phyloP scores from a whole-genome alignment of 2,113 vertebrate species.

The Cyanoramphus novaezelandiae region DNA sequence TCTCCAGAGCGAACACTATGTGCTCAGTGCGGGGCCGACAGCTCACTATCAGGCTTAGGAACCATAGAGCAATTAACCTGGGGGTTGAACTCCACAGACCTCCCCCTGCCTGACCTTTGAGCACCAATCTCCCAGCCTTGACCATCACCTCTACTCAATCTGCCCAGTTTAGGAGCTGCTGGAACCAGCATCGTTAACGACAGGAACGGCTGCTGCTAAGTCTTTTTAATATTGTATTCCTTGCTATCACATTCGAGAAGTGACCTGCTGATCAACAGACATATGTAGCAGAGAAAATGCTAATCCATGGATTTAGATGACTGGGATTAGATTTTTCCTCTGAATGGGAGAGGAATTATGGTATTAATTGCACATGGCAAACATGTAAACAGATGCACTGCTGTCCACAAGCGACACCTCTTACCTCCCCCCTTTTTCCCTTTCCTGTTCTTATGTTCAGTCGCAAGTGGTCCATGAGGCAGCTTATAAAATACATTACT shows the following conservation, averaged over 20 bases:
- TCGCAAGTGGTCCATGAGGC: not conserved
- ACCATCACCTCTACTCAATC: not conserved
- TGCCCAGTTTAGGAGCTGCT: not conserved
- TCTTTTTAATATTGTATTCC: not conserved
- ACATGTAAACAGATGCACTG: not conserved
- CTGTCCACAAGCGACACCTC: not conserved
- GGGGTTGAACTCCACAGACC: not conserved
- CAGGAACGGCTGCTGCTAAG: not conserved
- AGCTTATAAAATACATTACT: conserved; percentile 49
- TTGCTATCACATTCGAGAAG: not conserved
- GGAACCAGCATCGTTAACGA: rapidly evolving
- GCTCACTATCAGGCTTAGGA: not conserved
- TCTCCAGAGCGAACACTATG: not conserved
- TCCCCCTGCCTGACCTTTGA: not conserved
- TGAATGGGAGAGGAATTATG: not conserved
- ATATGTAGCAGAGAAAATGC: not conserved
- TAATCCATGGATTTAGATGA: not conserved
- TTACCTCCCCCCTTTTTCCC: not conserved
- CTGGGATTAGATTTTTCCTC: not conserved
- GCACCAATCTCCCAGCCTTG: not conserved
- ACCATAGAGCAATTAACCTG: conserved; percentile 3
- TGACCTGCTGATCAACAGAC: not conserved
- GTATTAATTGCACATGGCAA: not conserved
- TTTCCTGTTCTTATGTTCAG: not conserved
- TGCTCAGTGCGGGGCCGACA: not conserved